A percentile compares a stretch with the other conserved stretches of the same genome.
Conservation (phyloP, 2,888 invertebrate species). For the Hyppa rectilinea region DNA sequence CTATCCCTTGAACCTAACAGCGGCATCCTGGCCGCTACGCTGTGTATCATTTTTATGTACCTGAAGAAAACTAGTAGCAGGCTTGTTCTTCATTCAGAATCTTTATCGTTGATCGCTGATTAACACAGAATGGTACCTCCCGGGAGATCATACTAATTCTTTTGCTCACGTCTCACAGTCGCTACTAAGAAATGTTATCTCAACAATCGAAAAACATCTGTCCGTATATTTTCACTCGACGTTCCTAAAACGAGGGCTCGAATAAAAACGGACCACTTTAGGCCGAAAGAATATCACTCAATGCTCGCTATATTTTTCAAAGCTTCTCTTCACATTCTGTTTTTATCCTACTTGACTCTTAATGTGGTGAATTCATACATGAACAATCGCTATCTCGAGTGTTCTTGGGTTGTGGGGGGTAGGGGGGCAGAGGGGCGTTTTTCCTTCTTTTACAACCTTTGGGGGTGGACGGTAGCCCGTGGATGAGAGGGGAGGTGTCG, state of each 20-base stretch:
- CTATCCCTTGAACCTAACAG: not conserved
- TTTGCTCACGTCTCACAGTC: slow-evolving; percentile 27
- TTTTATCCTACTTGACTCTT: slow-evolving; percentile 92
- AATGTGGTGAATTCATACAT: slow-evolving; percentile 94
- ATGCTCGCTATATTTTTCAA: slow-evolving; percentile 85
- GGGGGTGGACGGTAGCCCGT: slow-evolving; percentile 62
- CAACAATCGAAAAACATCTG: slow-evolving; percentile 65
- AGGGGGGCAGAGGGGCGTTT: slow-evolving; percentile 69
- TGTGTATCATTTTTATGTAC: not conserved
- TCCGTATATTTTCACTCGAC: slow-evolving; percentile 63
- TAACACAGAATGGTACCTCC: slow-evolving; percentile 60
- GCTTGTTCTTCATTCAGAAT: slow-evolving; percentile 11
- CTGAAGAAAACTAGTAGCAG: not conserved
- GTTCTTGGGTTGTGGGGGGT: slow-evolving; percentile 73
- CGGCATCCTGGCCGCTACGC: no score
- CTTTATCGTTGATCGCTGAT: slow-evolving; percentile 54
- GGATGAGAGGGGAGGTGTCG: slow-evolving; percentile 63
- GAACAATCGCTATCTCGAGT: slow-evolving; percentile 90
- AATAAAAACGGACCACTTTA: slow-evolving; percentile 69
- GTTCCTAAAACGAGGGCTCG: slow-evolving; percentile 65
- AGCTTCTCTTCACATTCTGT: slow-evolving; percentile 86
- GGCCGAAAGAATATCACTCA: slow-evolving; percentile 83
- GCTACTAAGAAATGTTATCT: slow-evolving; percentile 62
- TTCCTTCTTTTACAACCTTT: slow-evolving; percentile 82
- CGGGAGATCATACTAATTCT: slow-evolving; percentile 32